Evolutionary conservation across 2,888 invertebrate genomes (phyloP), one percentile per base, ranked within the genome.

Genomic region (Lycaena phlaeas): DNA sequence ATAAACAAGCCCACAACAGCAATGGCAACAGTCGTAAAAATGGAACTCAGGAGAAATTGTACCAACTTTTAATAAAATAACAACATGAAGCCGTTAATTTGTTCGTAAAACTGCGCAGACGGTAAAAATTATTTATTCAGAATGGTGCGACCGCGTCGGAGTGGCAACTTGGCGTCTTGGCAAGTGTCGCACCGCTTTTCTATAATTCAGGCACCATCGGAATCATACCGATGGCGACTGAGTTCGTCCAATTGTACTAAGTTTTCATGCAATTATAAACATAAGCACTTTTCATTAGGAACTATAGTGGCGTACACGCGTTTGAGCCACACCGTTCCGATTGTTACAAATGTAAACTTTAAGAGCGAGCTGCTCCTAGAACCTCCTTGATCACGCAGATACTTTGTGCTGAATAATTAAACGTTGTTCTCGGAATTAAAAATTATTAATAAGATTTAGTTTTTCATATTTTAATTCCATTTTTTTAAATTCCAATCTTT

Each of bases 31-130:
- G 64, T 68, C 81, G 68, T 79, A 78, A 81, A 78, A 71, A 69
- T 70, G 65, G 63, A 74, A 77, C 72, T 68, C 60, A 53, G 59
- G 59, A 59, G 61, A 60, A 73, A 72, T 65, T 72, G 68, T 68
- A 68, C 62, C 64, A 78, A 76, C 68, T 79, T 82, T 81, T 76
- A 79, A 78, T 79, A 81, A 79, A 78, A 79, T 81, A 79, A 77
- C 76, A 75, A 77, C 73, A 78, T 77, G 69, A 71, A 69, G 68
- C 62, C 73, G 75, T 76, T 82, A 82, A 84, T 82, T 82, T 84
- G 77, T 82, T 77, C 76, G 81, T 75, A 75, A 78, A 78, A 77
- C 72, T 76, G 78, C 68, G 77, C 79, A 78, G 79, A 77, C 78
- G 71, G 68, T 72, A 71, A 72, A 75, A 69, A 77, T 81, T 77